phyloP scores from a whole-genome alignment of 2,113 vertebrate species.

The Engystomops pustulosus region DNA sequence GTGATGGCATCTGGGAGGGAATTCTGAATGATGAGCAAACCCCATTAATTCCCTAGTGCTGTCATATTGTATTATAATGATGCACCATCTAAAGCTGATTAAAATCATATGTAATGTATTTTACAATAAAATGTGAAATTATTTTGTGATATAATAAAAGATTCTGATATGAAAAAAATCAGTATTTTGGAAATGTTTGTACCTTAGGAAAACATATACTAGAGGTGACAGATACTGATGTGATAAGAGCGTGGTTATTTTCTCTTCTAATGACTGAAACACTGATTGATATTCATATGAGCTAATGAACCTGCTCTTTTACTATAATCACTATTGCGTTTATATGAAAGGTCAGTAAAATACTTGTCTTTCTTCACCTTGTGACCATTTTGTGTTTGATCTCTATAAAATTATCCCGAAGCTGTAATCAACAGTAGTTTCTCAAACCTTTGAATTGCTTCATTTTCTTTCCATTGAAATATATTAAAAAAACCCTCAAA shows the following conservation, averaged over 20 bases:
- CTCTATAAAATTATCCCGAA: conserved; percentile 18
- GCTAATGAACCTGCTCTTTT: conserved; percentile 35
- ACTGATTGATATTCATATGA: conserved; percentile 1
- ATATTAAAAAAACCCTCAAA: conserved; percentile 44
- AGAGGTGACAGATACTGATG: background rate
- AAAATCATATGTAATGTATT: no score
- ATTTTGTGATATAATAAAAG: no score
- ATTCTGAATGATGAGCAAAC: no score
- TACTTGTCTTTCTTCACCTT: conserved; percentile 42
- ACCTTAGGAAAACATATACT: background rate
- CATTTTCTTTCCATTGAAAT: conserved; percentile 13
- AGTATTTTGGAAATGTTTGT: no score
- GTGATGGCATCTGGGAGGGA: no score
- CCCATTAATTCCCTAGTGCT: no score
- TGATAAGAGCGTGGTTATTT: background rate
- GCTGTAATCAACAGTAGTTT: conserved; percentile 31
- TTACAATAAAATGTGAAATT: no score
- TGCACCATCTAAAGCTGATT: no score
- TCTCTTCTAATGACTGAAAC: background rate
- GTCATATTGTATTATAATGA: no score
- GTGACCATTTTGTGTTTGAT: conserved; percentile 48
- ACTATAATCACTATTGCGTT: background rate
- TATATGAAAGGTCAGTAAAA: conserved; percentile 40
- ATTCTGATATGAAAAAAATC: no score
- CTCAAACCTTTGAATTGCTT: conserved; percentile 28